These are phyloP conservation scores for Molorchus minor DNA, from an alignment of 2,888 invertebrate species.

Conservation along the genomic window DNA sequence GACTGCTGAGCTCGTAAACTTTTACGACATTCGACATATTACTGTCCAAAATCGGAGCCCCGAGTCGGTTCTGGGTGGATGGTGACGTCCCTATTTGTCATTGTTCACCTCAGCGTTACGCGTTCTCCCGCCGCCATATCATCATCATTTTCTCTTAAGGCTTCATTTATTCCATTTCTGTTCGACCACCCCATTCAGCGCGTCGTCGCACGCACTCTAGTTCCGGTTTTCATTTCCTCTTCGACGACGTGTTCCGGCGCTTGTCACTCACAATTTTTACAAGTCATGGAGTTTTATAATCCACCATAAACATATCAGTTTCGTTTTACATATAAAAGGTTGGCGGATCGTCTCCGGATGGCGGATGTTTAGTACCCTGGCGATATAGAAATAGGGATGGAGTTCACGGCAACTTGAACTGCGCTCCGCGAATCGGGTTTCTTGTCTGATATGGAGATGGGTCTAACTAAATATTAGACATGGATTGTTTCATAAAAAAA, in stretches of 20 bases:
- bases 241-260: slow-evolving; percentile 59
- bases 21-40: slow-evolving; percentile 33
- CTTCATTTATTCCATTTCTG: slow-evolving; percentile 61
- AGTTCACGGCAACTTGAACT: slow-evolving; percentile 17
- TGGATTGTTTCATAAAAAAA: too few relatives aligned
- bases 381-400: slow-evolving; percentile 24
- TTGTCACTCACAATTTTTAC: slow-evolving; percentile 64
- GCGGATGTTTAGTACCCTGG: slow-evolving; percentile 51
- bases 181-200: slow-evolving; percentile 35
- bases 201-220: slow-evolving; percentile 54
- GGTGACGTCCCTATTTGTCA: slow-evolving; percentile 52
- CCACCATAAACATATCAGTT: slow-evolving; percentile 62
- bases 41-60: slow-evolving; percentile 25
- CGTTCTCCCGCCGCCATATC: slow-evolving; percentile 53
- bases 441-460: slow-evolving; percentile 13
- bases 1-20: slow-evolving; percentile 27
- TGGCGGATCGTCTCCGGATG: slow-evolving; percentile 57
- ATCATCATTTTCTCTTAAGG: slow-evolving; percentile 63
- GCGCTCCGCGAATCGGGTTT: slow-evolving; percentile 14
- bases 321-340: slow-evolving; percentile 62
- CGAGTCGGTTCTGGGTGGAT: slow-evolving; percentile 29
- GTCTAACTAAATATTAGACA: slow-evolving; percentile 23
- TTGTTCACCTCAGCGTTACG: slow-evolving; percentile 52
- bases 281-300: slow-evolving; percentile 64
- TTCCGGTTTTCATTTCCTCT: slow-evolving; percentile 63